Conservation (phyloP, 1,140 invertebrate genomes). For the Drosophila micromelanica region DNA sequence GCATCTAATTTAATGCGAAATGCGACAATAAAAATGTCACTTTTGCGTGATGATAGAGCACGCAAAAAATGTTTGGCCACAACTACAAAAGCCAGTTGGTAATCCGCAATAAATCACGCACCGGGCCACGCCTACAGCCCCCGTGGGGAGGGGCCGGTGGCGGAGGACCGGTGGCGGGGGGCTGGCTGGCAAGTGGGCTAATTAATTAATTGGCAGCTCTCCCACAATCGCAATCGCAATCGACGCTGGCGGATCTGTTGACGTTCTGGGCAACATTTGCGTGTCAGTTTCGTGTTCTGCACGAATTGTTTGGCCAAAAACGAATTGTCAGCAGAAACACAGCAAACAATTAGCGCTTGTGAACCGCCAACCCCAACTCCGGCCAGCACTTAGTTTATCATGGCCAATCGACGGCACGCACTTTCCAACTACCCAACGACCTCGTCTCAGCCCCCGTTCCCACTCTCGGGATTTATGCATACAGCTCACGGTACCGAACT, state of each 20-base stretch:
- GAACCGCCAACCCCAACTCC: background rate
- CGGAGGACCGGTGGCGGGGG: too few relatives aligned
- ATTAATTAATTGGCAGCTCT: constrained; percentile 77
- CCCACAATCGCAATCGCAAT: constrained; percentile 31
- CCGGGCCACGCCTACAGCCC: constrained; percentile 38
- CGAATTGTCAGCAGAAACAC: constrained; percentile 73
- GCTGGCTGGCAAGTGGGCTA: constrained; percentile 33
- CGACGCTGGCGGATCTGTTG: constrained; percentile 23
- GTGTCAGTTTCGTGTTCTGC: constrained; percentile 63
- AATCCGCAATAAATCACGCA: constrained; percentile 58
- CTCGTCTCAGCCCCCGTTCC: too few relatives aligned
- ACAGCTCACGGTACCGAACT: constrained; percentile 52
- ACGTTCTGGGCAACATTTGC: constrained; percentile 35
- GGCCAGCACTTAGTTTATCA: constrained; percentile 56
- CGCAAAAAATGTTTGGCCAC: constrained; percentile 15
- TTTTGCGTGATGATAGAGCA: constrained; percentile 57
- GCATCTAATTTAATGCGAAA: constrained; percentile 42
- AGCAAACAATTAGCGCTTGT: constrained; percentile 67
- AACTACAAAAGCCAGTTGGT: constrained; percentile 30
- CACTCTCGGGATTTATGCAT: constrained; percentile 59
- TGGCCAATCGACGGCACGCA: constrained; percentile 60
- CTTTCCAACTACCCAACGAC: constrained; percentile 9
- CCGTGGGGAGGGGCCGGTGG: too few relatives aligned
- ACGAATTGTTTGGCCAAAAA: constrained; percentile 58
- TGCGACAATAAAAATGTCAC: constrained; percentile 73